Evolutionary conservation across 2,888 invertebrate genomes (phyloP).

Genomic region (Melipona bicolor): DNA sequence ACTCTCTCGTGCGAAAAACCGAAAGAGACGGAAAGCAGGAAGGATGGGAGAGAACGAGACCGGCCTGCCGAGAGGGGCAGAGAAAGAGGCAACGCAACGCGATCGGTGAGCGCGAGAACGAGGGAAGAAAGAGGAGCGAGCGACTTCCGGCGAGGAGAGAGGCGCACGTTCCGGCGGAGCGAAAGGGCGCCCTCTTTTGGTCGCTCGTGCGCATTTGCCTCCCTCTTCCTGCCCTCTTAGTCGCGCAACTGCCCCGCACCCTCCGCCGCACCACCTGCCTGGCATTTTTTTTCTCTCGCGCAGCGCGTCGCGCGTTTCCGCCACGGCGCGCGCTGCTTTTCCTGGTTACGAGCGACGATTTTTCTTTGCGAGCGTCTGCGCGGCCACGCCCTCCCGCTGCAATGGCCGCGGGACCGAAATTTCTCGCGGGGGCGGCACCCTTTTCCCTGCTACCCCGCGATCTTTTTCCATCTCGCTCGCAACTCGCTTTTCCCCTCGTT

Average conservation of each 20-base stretch:
- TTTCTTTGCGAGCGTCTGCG: slow-evolving; percentile 82
- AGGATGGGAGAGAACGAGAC: not conserved
- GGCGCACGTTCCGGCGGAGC: slow-evolving; percentile 54
- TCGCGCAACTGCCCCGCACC: slow-evolving; percentile 45
- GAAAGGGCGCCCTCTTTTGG: slow-evolving; percentile 66
- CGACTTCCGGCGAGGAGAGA: slow-evolving; percentile 31
- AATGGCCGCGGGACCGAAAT: slow-evolving; percentile 80
- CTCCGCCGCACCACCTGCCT: not conserved
- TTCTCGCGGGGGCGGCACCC: slow-evolving; percentile 79
- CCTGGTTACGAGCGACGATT: slow-evolving; percentile 73
- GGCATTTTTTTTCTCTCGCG: slow-evolving; percentile 59
- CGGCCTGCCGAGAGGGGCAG: slow-evolving; percentile 20
- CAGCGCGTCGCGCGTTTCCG: slow-evolving; percentile 52
- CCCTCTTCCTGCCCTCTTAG: slow-evolving; percentile 67
- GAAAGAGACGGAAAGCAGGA: slow-evolving; percentile 26
- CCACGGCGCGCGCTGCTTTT: slow-evolving; percentile 70
- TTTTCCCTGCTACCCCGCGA: slow-evolving; percentile 70
- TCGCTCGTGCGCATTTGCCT: slow-evolving; percentile 69
- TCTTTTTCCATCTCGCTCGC: slow-evolving; percentile 68
- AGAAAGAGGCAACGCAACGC: slow-evolving; percentile 23
- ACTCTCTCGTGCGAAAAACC: too few relatives aligned
- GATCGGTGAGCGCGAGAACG: not conserved
- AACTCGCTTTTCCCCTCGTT: slow-evolving; percentile 13
- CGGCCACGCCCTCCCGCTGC: slow-evolving; percentile 82
- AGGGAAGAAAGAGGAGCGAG: slow-evolving; percentile 44